Evolutionary conservation across 2,797 vertebrate species (phyloP), one percentile per base, ranked within the genome.

Genomic region (Darevskia mixta): DNA sequence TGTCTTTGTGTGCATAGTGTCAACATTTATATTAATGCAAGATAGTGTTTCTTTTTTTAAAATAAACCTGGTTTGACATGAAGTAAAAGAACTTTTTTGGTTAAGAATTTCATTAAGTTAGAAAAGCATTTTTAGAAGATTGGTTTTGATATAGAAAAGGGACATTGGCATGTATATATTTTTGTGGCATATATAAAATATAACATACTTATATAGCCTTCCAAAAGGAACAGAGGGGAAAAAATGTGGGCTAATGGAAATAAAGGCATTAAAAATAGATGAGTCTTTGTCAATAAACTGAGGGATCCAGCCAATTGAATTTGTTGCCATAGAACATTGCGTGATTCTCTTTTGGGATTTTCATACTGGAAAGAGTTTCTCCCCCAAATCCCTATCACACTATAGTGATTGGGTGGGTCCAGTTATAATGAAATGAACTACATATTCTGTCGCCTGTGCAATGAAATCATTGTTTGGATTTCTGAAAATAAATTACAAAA

Each of bases 21-120:
- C 35, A 87, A 38, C 89, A 45, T 90, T 80, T 0, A 87, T 83
- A 76, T 84, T 92, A 67, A 82, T 84, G 5, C 4, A 88, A 77
- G 25, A 73, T 67, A 76, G 85, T 92, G 82, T 61, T 41, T 4
- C 5, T 41, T 41, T 4, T 38, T 41, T 41, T 41, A 18, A 64
- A 5, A 79, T 7, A 71, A 79, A 17, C 27, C 27, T 79, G 27
- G 61, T 79, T 55, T 79, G n/a, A 38, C 2, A 72, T 0, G 35
- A 32, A 49, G n/a, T 43, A 38, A 73, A 38, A 45, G 8, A 9
- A 10, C 73, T 91, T 90, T 90, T 32, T 61, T 41, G 45, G 27
- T 38, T 87, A 4, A 29, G 73, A 38, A 45, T 1, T 88, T 17
- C 49, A 87, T 38, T 67, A 49, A 2, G 82, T 23, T 72, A 86